Evolutionary conservation across 2,113 vertebrate species (phyloP), one percentile per base, ranked within the genome.

Genomic region (Canis aureus): DNA sequence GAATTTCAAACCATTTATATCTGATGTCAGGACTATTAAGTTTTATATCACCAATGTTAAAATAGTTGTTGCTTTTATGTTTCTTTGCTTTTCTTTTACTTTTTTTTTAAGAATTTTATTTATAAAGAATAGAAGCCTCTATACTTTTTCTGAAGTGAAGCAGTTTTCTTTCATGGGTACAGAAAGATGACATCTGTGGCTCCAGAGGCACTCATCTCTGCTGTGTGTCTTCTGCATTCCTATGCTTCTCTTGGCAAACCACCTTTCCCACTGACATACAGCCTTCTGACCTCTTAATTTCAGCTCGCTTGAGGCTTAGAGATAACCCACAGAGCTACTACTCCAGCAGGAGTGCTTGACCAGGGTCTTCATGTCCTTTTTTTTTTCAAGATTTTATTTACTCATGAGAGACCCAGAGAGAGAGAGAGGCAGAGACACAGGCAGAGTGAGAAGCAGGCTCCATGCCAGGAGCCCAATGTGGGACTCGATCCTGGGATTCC

Each of bases 161-260:
- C 15, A 0, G 2, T 64, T 82, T 64, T 64, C 6, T 19, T 71
- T 91, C 60, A 38, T 0, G 13, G 32, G 3, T 38, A 27, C 16
- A 66, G 60, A 60, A 71, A 59, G 53, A 57, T 23, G 17, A 3
- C 4, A 19, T 76, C 59, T 43, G 2, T 25, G 27, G 15, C 27
- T 35, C 25, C 0, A 0, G 0, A 82, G 8, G 35, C n/a, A 5
- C 4, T 43, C 2, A 2, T 55, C 23, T 79, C 25, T 22, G 57
- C 51, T 64, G 19, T 1, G 43, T 7, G 23, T 11, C 27, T 38
- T 35, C 35, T 88, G 27, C 25, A 8, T 17, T 82, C 9, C 55
- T 53, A 23, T 2, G 13, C 23, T 35, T 69, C n/a, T 79, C 49
- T 1, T 7, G 25, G 35, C 55, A 86, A 80, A 89, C n/a, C 8